These are phyloP conservation scores for Fregata magnificens DNA, from an alignment of 2,113 vertebrate genomes.

Conservation along the genomic window DNA sequence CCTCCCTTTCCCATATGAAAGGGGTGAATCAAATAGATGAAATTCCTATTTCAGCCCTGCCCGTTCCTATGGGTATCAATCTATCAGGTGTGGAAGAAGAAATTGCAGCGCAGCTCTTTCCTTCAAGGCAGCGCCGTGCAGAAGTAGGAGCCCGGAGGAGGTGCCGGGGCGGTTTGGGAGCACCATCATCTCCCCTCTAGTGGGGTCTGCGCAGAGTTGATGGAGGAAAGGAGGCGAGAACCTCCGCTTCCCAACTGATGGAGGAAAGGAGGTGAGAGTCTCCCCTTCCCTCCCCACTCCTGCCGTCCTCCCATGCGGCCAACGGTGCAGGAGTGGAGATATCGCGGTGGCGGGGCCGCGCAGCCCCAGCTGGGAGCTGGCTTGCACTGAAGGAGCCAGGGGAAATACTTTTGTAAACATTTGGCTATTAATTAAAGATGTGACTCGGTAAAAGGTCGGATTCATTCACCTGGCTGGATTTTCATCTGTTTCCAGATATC, in stretches of 20 bases:
- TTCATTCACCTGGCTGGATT: background rate
- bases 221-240: background rate
- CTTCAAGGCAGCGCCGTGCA: background rate
- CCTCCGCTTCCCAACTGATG: background rate
- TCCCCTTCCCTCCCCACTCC: background rate
- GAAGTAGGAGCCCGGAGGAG: background rate
- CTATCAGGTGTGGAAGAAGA: background rate
- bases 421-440: background rate
- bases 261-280: background rate
- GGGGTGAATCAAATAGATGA: background rate
- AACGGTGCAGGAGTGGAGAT: background rate
- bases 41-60: background rate
- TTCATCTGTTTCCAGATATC: background rate
- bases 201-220: background rate
- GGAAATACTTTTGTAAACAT: background rate
- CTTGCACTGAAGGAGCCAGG: background rate
- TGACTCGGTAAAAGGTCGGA: background rate
- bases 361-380: background rate
- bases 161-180: background rate
- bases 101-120: background rate
- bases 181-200: background rate
- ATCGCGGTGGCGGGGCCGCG: rapidly evolving
- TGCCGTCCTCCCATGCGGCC: rapidly evolving
- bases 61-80: background rate
- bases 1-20: background rate